These are phyloP conservation scores for Oasisia sp. DNA, from an alignment of 2,888 invertebrate species.

Conservation along the genomic window DNA sequence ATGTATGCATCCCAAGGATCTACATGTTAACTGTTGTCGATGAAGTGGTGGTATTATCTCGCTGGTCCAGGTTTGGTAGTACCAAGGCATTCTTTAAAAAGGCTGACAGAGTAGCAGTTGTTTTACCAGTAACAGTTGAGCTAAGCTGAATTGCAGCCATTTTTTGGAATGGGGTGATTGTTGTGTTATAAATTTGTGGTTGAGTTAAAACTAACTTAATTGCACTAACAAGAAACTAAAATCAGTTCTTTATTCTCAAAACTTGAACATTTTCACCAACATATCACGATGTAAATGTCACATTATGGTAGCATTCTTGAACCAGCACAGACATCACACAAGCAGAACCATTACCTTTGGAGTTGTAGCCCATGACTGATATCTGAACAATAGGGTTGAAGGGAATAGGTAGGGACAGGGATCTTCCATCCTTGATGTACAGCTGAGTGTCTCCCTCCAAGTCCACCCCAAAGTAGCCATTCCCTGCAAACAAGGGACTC, in stretches of 20 bases:
- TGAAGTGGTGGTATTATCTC: neutral
- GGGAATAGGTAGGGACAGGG: constrained; percentile 54
- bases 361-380: constrained; percentile 43
- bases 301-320: neutral
- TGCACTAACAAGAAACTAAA: neutral
- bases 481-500: constrained; percentile 49
- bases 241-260: no score
- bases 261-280: no score
- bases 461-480: constrained; percentile 58
- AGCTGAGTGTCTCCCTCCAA: constrained; percentile 51
- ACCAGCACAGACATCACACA: neutral
- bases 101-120: no score
- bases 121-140: no score
- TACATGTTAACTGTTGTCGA: no score
- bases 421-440: constrained; percentile 53
- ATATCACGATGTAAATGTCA: neutral
- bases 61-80: no score
- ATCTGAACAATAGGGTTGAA: constrained; percentile 56
- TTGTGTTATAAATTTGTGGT: no score
- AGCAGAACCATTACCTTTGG: constrained; percentile 34
- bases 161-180: no score
- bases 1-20: no score
- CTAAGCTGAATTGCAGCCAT: no score
- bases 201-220: neutral
- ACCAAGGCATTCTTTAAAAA: no score